Conservation (phyloP, 1,140 invertebrate species). For the Drosophila mojavensis region DNA sequence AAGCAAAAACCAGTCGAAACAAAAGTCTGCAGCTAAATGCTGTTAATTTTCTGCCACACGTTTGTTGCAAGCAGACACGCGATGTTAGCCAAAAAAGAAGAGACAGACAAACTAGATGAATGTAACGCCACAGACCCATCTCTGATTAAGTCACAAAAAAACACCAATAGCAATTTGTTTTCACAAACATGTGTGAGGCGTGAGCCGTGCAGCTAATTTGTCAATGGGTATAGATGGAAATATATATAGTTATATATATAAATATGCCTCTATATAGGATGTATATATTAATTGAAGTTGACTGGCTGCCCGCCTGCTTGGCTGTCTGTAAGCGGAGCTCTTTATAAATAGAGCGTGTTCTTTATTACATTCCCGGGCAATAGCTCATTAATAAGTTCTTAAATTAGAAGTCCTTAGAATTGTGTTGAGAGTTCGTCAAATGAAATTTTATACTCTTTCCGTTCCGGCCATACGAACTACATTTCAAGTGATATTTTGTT, state of each 20-base stretch:
- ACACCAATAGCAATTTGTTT: conserved; percentile 8
- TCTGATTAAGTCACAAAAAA: neutral
- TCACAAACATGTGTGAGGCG: conserved; percentile 15
- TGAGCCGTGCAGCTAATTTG: conserved; percentile 27
- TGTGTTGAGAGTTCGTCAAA: neutral
- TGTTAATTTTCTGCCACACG: conserved; percentile 35
- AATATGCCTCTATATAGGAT: neutral
- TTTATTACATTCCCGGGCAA: conserved; percentile 13
- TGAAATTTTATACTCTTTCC: neutral
- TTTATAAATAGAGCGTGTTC: conserved; percentile 10
- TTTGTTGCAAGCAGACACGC: conserved; percentile 35
- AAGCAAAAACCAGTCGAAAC: neutral
- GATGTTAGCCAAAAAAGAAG: conserved; percentile 9
- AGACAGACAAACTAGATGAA: neutral
- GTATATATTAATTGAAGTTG: conserved; percentile 12
- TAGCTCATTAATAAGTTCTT: conserved; percentile 23
- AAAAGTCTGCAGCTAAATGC: conserved; percentile 34
- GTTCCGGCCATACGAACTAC: no score
- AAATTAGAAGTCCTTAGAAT: conserved; percentile 2
- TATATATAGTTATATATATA: neutral
- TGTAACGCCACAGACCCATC: conserved; percentile 11
- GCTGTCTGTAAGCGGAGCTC: neutral
- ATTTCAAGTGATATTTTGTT: no score
- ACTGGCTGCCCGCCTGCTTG: neutral
- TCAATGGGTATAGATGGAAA: conserved; percentile 8